Evolutionary conservation across 2,888 invertebrate species (phyloP).

Genomic region (Drosophila phalerata): DNA sequence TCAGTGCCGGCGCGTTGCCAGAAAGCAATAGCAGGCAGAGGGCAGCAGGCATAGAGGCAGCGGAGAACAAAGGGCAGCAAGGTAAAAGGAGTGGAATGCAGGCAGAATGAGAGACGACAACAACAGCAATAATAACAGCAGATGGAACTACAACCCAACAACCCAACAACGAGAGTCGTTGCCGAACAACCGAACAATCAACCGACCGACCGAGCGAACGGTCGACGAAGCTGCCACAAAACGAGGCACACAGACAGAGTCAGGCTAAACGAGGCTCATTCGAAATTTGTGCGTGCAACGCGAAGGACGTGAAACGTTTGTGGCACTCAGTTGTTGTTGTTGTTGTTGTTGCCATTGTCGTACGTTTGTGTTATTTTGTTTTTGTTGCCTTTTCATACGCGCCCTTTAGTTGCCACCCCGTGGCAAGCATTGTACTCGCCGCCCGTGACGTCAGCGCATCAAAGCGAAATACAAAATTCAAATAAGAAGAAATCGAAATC

Average conservation of each 20-base stretch:
- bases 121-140: conserved; percentile 35
- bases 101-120: conserved; percentile 21
- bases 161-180: not conserved
- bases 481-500: not conserved
- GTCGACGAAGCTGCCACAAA: conserved; percentile 27
- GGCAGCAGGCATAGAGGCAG: conserved; percentile 30
- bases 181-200: conserved; percentile 2
- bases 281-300: conserved; percentile 81
- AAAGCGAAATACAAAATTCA: conserved; percentile 8
- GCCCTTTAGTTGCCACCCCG: conserved; percentile 35
- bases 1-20: conserved; percentile 30
- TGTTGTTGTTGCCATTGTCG: conserved; percentile 17
- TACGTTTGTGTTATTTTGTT: conserved; percentile 1
- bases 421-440: conserved; percentile 26
- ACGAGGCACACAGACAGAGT: conserved; percentile 26
- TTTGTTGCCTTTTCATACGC: not conserved
- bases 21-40: conserved; percentile 27
- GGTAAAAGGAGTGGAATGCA: conserved; percentile 43
- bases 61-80: conserved; percentile 43
- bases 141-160: conserved; percentile 43
- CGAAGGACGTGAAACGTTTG: conserved; percentile 75
- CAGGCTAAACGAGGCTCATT: conserved; percentile 66
- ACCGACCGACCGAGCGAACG: conserved; percentile 1
- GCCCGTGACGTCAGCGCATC: conserved; percentile 47
- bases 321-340: conserved; percentile 8